Percentiles rank a stretch among this genome's conserved stretches.
Evolutionary conservation across 2,113 vertebrate species (phyloP).

Genomic region (Ochotona curzoniae): DNA sequence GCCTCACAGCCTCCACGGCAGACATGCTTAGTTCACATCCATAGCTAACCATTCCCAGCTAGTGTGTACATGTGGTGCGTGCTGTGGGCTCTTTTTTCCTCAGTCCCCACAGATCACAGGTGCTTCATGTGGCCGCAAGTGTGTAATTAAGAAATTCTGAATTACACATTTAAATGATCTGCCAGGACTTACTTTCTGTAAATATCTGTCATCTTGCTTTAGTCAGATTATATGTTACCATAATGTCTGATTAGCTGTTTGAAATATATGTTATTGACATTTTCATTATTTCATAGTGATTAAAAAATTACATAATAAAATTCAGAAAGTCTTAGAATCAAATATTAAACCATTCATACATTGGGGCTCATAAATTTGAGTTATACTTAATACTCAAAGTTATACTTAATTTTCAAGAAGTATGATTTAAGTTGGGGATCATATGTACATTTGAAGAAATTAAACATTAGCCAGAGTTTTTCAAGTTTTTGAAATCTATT

Average conservation of each 20-base stretch:
- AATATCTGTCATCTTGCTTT: constrained; percentile 29
- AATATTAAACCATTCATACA: constrained; percentile 37
- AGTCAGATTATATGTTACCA: background rate
- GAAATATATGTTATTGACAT: constrained; percentile 37
- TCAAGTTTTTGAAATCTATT: constrained; percentile 4
- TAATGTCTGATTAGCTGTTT: constrained; percentile 25
- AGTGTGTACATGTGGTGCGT: background rate
- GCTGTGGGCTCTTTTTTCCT: background rate
- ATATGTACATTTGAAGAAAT: constrained; percentile 11
- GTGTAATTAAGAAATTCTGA: constrained; percentile 38
- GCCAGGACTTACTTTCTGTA: constrained; percentile 7
- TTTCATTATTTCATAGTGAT: constrained; percentile 28
- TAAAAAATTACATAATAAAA: constrained; percentile 22
- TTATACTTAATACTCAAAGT: constrained; percentile 53
- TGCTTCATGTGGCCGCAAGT: constrained; percentile 45
- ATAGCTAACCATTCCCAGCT: background rate
- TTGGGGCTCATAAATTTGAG: constrained; percentile 33
- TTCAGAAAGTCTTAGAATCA: constrained; percentile 36
- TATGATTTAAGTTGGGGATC: background rate
- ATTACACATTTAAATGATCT: constrained; percentile 59
- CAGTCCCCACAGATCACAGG: background rate
- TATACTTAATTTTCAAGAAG: constrained; percentile 30
- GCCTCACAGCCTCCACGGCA: background rate
- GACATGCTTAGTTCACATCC: background rate
- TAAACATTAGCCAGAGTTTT: background rate